A percentile compares a stretch with the other conserved stretches of the same genome.
These are phyloP conservation scores for Teinopalpus imperialis DNA, from an alignment of 2,888 invertebrate species.

Conservation along the genomic window DNA sequence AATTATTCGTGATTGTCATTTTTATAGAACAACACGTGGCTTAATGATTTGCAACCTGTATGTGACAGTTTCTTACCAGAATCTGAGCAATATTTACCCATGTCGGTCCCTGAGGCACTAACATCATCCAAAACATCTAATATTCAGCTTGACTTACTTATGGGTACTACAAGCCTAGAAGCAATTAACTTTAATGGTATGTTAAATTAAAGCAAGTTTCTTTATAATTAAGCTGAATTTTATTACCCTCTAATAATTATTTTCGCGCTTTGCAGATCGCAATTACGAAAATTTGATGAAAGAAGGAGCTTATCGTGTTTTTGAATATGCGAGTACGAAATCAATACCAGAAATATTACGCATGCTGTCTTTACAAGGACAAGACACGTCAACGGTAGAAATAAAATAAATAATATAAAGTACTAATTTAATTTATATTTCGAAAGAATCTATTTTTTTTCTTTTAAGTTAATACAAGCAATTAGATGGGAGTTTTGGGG, in stretches of 20 bases:
- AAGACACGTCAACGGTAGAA: constrained; percentile 50
- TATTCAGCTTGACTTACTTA: constrained; percentile 84
- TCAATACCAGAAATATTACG: constrained; percentile 82
- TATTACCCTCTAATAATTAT: not conserved
- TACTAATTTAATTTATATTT: not conserved
- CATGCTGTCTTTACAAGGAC: constrained; percentile 50
- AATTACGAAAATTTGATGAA: constrained; percentile 83
- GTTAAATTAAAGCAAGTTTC: too few relatives aligned
- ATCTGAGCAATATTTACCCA: constrained; percentile 83
- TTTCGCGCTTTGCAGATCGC: constrained; percentile 59
- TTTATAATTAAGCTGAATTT: too few relatives aligned
- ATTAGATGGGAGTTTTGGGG: constrained; percentile 83
- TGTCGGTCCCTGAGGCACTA: constrained; percentile 76
- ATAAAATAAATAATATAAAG: constrained; percentile 13
- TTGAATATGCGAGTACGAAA: constrained; percentile 80
- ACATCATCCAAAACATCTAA: constrained; percentile 73
- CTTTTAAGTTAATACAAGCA: constrained; percentile 70
- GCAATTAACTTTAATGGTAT: constrained; percentile 81
- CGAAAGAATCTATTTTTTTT: not conserved
- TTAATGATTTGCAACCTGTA: constrained; percentile 83
- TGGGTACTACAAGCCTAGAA: constrained; percentile 87
- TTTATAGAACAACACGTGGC: constrained; percentile 82
- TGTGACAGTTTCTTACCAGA: constrained; percentile 83
- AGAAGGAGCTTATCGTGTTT: constrained; percentile 76
- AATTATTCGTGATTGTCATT: too few relatives aligned